These are phyloP conservation scores for Pelodiscus sinensis DNA, from an alignment of 2,113 vertebrate genomes.

Conservation along the genomic window DNA sequence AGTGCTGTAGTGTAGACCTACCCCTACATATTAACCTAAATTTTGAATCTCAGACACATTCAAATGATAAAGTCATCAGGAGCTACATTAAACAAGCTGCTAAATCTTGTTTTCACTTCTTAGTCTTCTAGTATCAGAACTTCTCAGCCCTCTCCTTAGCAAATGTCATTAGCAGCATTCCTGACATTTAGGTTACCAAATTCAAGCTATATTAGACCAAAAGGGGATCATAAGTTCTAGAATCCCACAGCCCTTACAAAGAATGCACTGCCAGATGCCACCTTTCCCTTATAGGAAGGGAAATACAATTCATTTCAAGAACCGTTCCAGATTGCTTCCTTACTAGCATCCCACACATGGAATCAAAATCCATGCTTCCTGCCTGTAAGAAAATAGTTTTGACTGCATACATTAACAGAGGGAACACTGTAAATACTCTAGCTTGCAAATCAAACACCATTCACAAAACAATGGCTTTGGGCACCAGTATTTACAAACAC, in stretches of 20 bases:
- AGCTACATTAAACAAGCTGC: not conserved
- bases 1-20: no score
- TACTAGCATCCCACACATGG: not conserved
- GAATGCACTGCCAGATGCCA: not conserved
- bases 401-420: accelerated
- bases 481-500: not conserved
- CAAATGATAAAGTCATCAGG: accelerated
- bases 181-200: not conserved
- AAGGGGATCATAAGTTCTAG: not conserved
- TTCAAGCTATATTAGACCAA: not conserved
- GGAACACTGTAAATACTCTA: not conserved
- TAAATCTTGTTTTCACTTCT: not conserved
- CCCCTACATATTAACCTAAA: not conserved
- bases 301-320: not conserved
- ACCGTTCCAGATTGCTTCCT: no score
- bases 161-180: not conserved
- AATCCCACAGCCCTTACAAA: accelerated
- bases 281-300: not conserved
- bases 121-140: not conserved
- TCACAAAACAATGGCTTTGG: not conserved
- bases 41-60: accelerated
- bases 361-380: not conserved
- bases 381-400: not conserved
- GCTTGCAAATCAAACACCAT: accelerated
- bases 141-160: not conserved